A percentile compares a stretch with the other conserved stretches of the same genome.
phyloP scores from a whole-genome alignment of 1,140 invertebrate genomes.

The Eurosta solidaginis region DNA sequence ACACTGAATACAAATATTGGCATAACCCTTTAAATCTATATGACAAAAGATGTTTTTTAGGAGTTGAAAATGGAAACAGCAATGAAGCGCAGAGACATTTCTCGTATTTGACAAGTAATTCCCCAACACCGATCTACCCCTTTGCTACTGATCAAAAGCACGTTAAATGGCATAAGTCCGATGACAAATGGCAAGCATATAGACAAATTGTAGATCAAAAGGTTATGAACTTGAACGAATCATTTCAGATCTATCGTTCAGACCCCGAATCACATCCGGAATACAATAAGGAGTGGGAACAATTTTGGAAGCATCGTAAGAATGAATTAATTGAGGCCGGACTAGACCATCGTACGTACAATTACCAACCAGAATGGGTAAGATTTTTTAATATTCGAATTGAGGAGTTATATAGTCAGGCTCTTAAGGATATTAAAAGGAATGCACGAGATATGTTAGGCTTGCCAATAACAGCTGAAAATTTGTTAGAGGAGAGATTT shows the following conservation, averaged over 20 bases:
- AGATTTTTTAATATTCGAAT: slow-evolving; percentile 77
- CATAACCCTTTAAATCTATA: not conserved
- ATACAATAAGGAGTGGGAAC: slow-evolving; percentile 84
- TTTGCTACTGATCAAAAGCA: no score
- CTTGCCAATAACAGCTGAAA: slow-evolving; percentile 46
- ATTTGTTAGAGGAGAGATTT: slow-evolving; percentile 43
- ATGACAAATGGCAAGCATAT: slow-evolving; percentile 52
- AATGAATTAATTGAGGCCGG: slow-evolving; percentile 59
- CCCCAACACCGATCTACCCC: not conserved
- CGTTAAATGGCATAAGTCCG: no score
- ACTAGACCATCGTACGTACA: slow-evolving; percentile 74
- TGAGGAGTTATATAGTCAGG: slow-evolving; percentile 72
- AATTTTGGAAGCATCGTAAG: slow-evolving; percentile 68
- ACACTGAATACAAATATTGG: not conserved
- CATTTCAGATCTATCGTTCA: slow-evolving; percentile 42
- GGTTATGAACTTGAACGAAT: slow-evolving; percentile 44
- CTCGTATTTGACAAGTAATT: not conserved
- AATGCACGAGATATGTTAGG: slow-evolving; percentile 53
- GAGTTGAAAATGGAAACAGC: not conserved
- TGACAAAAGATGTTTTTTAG: no score
- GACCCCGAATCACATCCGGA: slow-evolving; percentile 82
- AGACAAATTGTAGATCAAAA: slow-evolving; percentile 50
- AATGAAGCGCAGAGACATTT: not conserved
- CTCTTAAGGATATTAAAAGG: slow-evolving; percentile 51
- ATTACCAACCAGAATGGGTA: slow-evolving; percentile 86